phyloP scores from a whole-genome alignment of 2,113 vertebrate species.

The Microtus montanus region DNA sequence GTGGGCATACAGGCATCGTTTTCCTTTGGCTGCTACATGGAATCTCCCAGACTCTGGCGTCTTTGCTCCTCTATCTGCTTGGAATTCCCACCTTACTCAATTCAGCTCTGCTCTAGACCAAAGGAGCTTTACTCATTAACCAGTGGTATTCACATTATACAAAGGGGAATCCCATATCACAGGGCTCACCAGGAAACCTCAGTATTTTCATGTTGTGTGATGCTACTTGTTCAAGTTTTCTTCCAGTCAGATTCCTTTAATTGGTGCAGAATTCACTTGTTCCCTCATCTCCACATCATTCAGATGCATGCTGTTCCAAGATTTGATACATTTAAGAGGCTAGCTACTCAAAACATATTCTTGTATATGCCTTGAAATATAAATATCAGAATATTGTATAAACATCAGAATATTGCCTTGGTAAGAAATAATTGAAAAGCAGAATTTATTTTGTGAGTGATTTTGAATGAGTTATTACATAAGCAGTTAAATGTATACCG shows the following conservation, averaged over 20 bases:
- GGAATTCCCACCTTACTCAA: too few species aligned
- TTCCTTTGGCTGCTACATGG: too few species aligned
- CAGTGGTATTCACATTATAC: too few species aligned
- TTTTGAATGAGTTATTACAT: background rate
- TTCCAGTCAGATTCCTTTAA: constrained; percentile 34
- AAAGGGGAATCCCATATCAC: too few species aligned
- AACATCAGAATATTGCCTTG: background rate
- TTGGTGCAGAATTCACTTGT: constrained; percentile 41
- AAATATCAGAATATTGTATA: background rate
- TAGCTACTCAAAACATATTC: constrained; percentile 13
- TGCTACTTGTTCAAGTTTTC: background rate
- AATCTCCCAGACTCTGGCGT: too few species aligned
- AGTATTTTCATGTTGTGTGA: background rate
- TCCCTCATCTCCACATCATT: constrained; percentile 31
- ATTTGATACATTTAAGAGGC: constrained; percentile 4
- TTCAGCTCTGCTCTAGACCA: too few species aligned
- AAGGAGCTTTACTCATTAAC: too few species aligned
- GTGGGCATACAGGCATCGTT: too few species aligned
- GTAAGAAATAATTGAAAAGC: constrained; percentile 39
- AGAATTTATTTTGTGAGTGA: background rate
- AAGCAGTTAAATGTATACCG: background rate
- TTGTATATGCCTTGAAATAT: background rate
- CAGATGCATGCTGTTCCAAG: constrained; percentile 19
- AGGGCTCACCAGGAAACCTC: background rate
- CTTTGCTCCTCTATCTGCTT: too few species aligned